A percentile compares a stretch with the other conserved stretches of the same genome.
phyloP scores from a whole-genome alignment of 2,113 vertebrate species.

The Dicerorhinus sumatrensis region DNA sequence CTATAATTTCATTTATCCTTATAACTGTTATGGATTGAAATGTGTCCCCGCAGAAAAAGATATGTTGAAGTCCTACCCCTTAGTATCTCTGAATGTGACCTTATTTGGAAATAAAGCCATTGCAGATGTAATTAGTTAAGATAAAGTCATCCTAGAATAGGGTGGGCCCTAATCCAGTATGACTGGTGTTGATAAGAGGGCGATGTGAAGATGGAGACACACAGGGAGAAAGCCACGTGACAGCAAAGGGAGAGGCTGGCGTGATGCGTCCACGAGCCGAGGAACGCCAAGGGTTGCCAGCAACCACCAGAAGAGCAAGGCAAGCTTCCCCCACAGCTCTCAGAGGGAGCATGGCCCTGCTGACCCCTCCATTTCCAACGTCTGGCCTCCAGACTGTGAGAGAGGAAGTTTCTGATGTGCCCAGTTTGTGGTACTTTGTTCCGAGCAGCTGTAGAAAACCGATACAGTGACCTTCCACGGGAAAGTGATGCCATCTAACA shows the following conservation, averaged over 20 bases:
- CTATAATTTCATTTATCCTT: neutral
- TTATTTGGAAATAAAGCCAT: neutral
- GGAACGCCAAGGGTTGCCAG: neutral
- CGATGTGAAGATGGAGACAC: neutral
- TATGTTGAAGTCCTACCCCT: neutral
- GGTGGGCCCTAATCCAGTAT: rapidly evolving
- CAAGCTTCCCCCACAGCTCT: neutral
- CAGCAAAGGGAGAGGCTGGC: neutral
- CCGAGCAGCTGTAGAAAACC: neutral
- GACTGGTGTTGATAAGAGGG: neutral
- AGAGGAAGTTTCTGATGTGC: neutral
- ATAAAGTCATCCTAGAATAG: neutral
- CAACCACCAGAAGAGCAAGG: neutral
- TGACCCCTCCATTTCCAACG: neutral
- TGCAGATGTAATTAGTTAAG: neutral
- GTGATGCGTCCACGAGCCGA: neutral
- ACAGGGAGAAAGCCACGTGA: rapidly evolving
- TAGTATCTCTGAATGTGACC: neutral
- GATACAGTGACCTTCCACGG: rapidly evolving
- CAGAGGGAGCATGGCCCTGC: neutral
- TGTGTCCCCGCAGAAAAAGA: neutral
- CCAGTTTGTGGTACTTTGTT: neutral
- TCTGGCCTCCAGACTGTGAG: too few species aligned
- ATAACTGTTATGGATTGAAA: neutral
- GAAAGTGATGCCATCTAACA: neutral